phyloP scores from a whole-genome alignment of 2,888 invertebrate genomes.

The Oeneis ivallda region DNA sequence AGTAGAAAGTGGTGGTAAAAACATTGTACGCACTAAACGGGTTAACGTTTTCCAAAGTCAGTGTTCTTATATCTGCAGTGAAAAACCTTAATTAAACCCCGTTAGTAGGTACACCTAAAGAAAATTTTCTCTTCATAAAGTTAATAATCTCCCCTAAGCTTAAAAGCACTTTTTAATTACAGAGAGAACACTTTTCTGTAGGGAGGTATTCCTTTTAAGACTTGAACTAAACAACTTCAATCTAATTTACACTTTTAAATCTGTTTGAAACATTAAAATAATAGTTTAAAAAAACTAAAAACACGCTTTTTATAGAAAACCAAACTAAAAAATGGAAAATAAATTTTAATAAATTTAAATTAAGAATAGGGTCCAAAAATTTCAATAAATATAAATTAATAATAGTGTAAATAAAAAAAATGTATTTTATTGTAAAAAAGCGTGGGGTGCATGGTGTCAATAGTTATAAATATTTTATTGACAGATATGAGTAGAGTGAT shows the following conservation, averaged over 20 bases:
- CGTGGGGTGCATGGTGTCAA: too few species aligned
- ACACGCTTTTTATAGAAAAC: too few species aligned
- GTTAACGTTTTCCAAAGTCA: conserved; percentile 7
- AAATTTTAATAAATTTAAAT: too few species aligned
- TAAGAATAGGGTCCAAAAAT: too few species aligned
- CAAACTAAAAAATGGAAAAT: too few species aligned
- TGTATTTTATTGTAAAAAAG: too few species aligned
- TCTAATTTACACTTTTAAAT: not conserved
- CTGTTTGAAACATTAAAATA: not conserved
- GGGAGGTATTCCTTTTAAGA: not conserved
- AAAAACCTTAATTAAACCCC: conserved; percentile 47
- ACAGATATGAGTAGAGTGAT: too few species aligned
- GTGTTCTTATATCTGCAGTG: conserved; percentile 7
- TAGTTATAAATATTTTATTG: too few species aligned
- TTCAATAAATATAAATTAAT: too few species aligned
- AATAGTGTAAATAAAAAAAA: too few species aligned
- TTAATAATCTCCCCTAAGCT: conserved; percentile 32
- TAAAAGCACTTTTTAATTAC: conserved; percentile 27
- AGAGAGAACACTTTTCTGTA: conserved; percentile 4
- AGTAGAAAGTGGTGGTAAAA: not conserved
- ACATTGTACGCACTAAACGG: not conserved
- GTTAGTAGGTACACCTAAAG: conserved; percentile 25
- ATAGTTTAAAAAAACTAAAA: too few species aligned
- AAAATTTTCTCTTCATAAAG: conserved; percentile 26
- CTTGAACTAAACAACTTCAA: conserved; percentile 1